These are phyloP conservation scores for Lamellibrachia columna DNA, from an alignment of 2,888 invertebrate genomes.

Conservation along the genomic window DNA sequence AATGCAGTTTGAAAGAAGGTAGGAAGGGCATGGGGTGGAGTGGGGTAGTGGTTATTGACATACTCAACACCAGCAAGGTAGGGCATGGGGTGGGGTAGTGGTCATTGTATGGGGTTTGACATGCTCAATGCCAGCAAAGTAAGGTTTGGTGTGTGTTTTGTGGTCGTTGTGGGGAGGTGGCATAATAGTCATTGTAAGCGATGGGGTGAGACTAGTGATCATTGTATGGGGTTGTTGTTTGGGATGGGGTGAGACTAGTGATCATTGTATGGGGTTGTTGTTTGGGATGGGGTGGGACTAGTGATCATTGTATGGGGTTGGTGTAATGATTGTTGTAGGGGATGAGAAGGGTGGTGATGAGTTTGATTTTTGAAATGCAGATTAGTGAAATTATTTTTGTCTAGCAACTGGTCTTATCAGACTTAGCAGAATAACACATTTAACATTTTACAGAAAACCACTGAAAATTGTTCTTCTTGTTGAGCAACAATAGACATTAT, in stretches of 20 bases:
- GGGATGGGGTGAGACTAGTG: too few relatives aligned
- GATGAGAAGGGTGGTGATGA: not conserved
- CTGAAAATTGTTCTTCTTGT: not conserved
- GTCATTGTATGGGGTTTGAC: too few relatives aligned
- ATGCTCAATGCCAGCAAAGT: not conserved
- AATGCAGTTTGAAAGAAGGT: too few relatives aligned
- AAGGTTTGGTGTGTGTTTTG: not conserved
- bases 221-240: not conserved
- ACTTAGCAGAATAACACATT: too few relatives aligned
- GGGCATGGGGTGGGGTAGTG: not conserved
- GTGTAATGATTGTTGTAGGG: not conserved
- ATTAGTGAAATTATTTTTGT: too few relatives aligned
- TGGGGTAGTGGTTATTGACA: not conserved
- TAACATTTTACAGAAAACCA: too few relatives aligned
- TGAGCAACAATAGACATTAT: not conserved
- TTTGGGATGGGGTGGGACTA: too few relatives aligned
- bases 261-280: not conserved
- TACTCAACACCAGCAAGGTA: constrained; percentile 13
- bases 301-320: not conserved
- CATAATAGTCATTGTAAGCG: not conserved
- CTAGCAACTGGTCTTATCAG: too few relatives aligned
- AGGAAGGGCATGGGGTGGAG: too few relatives aligned
- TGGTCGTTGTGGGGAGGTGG: not conserved
- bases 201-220: not conserved
- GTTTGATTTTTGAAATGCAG: not conserved